Evolutionary conservation across 2,113 vertebrate species (phyloP).

Genomic region (Gobius niger): DNA sequence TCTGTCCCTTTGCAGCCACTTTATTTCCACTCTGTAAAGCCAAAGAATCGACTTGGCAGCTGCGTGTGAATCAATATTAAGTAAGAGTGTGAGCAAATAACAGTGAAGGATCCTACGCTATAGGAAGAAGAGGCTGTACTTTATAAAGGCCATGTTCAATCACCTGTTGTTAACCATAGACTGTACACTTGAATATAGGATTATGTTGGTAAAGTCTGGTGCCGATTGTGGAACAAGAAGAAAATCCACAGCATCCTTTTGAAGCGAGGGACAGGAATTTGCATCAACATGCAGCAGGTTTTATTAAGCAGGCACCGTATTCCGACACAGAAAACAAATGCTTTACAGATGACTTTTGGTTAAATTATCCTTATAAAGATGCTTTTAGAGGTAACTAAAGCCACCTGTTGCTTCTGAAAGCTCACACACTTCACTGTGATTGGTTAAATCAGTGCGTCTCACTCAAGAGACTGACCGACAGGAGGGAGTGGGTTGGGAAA

Average conservation of each 20-base stretch:
- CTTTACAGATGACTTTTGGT: background rate
- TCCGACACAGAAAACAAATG: constrained; percentile 24
- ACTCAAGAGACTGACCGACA: no score
- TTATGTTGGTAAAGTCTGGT: constrained; percentile 30
- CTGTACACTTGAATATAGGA: constrained; percentile 31
- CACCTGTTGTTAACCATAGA: constrained; percentile 34
- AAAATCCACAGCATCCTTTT: constrained; percentile 13
- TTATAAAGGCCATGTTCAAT: background rate
- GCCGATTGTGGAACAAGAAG: constrained; percentile 41
- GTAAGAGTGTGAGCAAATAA: constrained; percentile 52
- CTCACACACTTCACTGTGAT: no score
- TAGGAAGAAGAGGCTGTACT: constrained; percentile 25
- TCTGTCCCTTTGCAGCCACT: constrained; percentile 22
- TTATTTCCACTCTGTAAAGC: constrained; percentile 32
- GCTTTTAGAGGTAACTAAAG: no score
- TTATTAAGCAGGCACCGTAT: constrained; percentile 13
- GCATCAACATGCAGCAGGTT: constrained; percentile 1
- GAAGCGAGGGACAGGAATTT: background rate
- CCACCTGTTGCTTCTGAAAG: no score
- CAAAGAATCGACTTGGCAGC: constrained; percentile 51
- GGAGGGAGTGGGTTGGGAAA: no score
- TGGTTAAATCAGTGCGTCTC: no score
- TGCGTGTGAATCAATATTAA: constrained; percentile 57
- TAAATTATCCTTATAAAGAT: background rate
- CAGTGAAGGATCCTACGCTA: constrained; percentile 26